Percentiles rank a stretch among this genome's conserved stretches.
These are phyloP conservation scores for Heterocephalus glaber DNA, from an alignment of 2,113 vertebrate species.

Conservation along the genomic window DNA sequence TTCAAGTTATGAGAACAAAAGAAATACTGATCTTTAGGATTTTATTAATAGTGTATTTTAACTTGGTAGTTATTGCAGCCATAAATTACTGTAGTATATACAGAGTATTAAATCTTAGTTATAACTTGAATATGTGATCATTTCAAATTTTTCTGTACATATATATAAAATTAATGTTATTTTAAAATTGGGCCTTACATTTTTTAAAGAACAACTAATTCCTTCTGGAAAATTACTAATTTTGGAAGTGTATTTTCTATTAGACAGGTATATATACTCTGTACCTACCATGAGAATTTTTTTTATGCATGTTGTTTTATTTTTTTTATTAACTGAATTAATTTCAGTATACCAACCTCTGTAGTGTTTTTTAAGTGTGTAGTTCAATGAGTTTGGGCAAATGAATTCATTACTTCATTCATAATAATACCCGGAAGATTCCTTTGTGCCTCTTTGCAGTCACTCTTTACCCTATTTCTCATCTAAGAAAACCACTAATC, in stretches of 20 bases:
- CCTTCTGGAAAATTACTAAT: not conserved
- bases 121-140: not conserved
- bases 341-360: conserved; percentile 6
- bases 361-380: not conserved
- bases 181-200: conserved; percentile 9
- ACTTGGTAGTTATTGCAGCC: not conserved
- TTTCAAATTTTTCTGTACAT: conserved; percentile 1
- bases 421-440: not conserved
- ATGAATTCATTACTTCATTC: not conserved
- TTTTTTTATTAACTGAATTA: conserved; percentile 30
- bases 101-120: conserved; percentile 33
- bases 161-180: not conserved
- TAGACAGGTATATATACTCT: not conserved
- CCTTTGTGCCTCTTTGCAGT: not conserved
- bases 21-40: conserved; percentile 10
- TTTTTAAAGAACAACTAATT: not conserved
- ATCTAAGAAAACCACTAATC: not conserved
- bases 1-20: not conserved
- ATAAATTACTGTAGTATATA: conserved; percentile 12
- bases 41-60: not conserved
- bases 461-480: not conserved
- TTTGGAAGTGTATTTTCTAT: not conserved
- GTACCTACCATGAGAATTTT: not conserved
- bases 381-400: not conserved
- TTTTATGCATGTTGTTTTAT: not conserved